phyloP scores from a whole-genome alignment of 1,140 invertebrate species.

The Drosophila fuyamai region DNA sequence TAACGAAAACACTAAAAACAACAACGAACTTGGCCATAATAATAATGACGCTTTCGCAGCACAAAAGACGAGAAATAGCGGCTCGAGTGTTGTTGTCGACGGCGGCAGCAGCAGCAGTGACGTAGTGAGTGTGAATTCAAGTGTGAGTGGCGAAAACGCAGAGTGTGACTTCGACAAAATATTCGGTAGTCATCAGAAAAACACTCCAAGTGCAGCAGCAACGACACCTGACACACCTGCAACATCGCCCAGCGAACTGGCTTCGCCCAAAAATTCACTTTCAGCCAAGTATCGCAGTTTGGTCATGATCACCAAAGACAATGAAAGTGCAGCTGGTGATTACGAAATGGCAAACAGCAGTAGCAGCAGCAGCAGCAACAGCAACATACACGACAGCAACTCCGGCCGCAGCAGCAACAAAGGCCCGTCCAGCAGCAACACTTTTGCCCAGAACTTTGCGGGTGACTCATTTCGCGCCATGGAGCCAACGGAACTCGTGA shows the following conservation, averaged over 20 bases:
- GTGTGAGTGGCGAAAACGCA: slow-evolving; percentile 81
- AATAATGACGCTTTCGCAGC: slow-evolving; percentile 74
- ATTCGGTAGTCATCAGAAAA: slow-evolving; percentile 52
- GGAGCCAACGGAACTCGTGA: slow-evolving; percentile 38
- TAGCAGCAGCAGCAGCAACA: slow-evolving; percentile 14
- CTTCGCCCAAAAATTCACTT: slow-evolving; percentile 69
- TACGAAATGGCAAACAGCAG: slow-evolving; percentile 41
- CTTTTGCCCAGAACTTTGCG: slow-evolving; percentile 66
- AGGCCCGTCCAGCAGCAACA: slow-evolving; percentile 30
- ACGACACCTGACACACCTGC: slow-evolving; percentile 17
- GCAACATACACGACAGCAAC: slow-evolving; percentile 14
- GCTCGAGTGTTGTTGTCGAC: slow-evolving; percentile 13
- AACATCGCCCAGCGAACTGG: slow-evolving; percentile 36
- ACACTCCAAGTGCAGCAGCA: slow-evolving; percentile 4
- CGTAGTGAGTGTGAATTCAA: slow-evolving; percentile 75
- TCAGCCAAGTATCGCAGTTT: slow-evolving; percentile 92
- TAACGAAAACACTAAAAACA: slow-evolving; percentile 41
- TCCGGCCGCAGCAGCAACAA: slow-evolving; percentile 24
- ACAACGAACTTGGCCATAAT: slow-evolving; percentile 58
- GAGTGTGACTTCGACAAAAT: slow-evolving; percentile 83
- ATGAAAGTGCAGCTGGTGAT: slow-evolving; percentile 54
- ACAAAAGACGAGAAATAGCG: slow-evolving; percentile 66
- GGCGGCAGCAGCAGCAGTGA: slow-evolving; percentile 37
- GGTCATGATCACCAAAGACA: slow-evolving; percentile 93
- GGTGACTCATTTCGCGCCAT: slow-evolving; percentile 58